phyloP scores from a whole-genome alignment of 2,888 invertebrate species.

The Pheosia gnoma region DNA sequence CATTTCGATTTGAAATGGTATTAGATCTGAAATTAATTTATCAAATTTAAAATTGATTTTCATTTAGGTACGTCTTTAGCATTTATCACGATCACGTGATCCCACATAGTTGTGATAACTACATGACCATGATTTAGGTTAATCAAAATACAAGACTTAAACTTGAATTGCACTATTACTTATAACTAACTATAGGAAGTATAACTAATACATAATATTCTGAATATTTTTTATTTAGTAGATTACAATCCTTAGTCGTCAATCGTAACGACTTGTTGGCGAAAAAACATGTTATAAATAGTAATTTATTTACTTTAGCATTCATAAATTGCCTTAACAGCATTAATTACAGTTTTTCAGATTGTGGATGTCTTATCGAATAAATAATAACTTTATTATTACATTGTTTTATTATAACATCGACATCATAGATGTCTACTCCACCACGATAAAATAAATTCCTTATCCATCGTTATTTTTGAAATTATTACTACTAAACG shows the following conservation, averaged over 20 bases:
- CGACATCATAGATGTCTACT: background rate
- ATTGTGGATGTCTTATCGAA: slow-evolving; percentile 80
- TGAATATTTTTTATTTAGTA: slow-evolving; percentile 56
- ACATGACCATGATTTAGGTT: slow-evolving; percentile 60
- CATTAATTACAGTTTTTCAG: slow-evolving; percentile 74
- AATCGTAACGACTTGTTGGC: slow-evolving; percentile 67
- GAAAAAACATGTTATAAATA: slow-evolving; percentile 59
- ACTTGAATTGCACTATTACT: slow-evolving; percentile 58
- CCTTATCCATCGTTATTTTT: no score
- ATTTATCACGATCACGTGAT: slow-evolving; percentile 14
- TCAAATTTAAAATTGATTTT: slow-evolving; percentile 22
- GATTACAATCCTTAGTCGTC: slow-evolving; percentile 49
- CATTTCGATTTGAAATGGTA: slow-evolving; percentile 31
- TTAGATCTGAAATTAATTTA: slow-evolving; percentile 41
- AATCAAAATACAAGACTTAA: slow-evolving; percentile 63
- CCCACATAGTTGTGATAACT: slow-evolving; percentile 44
- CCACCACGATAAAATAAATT: no score
- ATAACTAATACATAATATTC: slow-evolving; percentile 54
- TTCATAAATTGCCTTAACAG: slow-evolving; percentile 77
- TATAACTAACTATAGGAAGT: slow-evolving; percentile 58
- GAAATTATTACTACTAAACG: no score
- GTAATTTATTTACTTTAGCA: slow-evolving; percentile 77
- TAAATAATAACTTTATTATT: slow-evolving; percentile 76
- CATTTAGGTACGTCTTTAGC: background rate
- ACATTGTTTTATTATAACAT: slow-evolving; percentile 2